Percentiles rank a stretch among this genome's conserved stretches.
Evolutionary conservation across 2,888 invertebrate genomes (phyloP).

Genomic region (Meteorus colon): DNA sequence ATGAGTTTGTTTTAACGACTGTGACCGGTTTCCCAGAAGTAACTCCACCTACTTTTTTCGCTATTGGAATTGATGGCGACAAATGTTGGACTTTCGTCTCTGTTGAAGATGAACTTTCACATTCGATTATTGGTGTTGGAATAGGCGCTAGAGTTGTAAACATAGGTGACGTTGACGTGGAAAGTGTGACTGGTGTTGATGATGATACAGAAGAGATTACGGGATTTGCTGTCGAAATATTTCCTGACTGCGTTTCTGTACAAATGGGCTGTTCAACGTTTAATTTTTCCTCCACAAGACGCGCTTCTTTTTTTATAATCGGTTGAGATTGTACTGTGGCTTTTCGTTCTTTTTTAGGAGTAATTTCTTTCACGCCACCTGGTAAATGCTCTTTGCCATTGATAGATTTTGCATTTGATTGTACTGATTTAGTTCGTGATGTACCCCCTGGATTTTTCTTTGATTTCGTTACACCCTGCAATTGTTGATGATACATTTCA

Average conservation of each 20-base stretch:
- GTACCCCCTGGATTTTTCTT: conserved; percentile 72
- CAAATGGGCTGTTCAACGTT: conserved; percentile 55
- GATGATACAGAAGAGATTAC: conserved; percentile 46
- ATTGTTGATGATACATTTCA: conserved; percentile 81
- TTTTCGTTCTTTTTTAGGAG: conserved; percentile 67
- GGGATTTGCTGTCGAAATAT: conserved; percentile 42
- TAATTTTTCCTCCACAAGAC: conserved; percentile 52
- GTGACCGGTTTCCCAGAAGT: conserved; percentile 66
- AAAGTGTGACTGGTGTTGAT: conserved; percentile 38
- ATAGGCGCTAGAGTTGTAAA: conserved; percentile 35
- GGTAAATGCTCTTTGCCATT: conserved; percentile 74
- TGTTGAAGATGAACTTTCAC: conserved; percentile 39
- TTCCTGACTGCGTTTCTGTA: conserved; percentile 43
- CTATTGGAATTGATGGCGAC: conserved; percentile 43
- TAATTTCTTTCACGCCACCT: conserved; percentile 72
- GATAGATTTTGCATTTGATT: conserved; percentile 62
- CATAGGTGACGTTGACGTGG: conserved; percentile 34
- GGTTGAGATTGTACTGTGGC: conserved; percentile 56
- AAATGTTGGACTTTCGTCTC: conserved; percentile 42
- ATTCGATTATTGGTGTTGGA: conserved; percentile 33
- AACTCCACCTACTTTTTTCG: conserved; percentile 61
- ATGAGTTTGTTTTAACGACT: conserved; percentile 66
- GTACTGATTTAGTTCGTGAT: conserved; percentile 65
- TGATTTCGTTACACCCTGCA: conserved; percentile 78
- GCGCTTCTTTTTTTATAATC: conserved; percentile 53